Base-by-base conservation (phyloP, 1,140 invertebrate species). In the Drosophila hydei region DNA sequence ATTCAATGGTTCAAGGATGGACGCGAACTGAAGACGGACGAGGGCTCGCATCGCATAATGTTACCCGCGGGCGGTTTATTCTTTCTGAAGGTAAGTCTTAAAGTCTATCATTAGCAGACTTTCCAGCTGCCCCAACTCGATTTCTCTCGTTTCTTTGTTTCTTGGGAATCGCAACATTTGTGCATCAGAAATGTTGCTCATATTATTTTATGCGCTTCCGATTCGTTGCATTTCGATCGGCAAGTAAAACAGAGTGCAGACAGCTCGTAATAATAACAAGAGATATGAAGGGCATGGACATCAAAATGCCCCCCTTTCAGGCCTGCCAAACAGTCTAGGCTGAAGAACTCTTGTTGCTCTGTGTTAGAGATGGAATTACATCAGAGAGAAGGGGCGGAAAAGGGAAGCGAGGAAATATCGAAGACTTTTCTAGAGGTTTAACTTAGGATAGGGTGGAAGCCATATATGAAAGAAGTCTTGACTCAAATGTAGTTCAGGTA, bases 11-110 rank as follows among this genome's bases (percentile, higher is more conserved):
- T 92, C 91, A 94, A 95, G 77, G 94, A 95, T 91, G 94, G 94
- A 4, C 88, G 93, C 40, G 90, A 92, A 67, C 90, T 94, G 60
- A 90, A 93, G 68, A 92, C 93, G 47, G 92, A 92, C 52, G 90
- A 92, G 33, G 92, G 89, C 23, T 93, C 93, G 27, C 93, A 94
- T 87, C 91, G 93, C 65, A 92, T 94, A 40, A 91, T 95, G 25
- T 89, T 94, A 58, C 94, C 94, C 38, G 94, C 93, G 45, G 96
- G 96, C 33, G 94, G 94, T 62, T 92, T 96, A 55, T 96, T 96
- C 92, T 96, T 96, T 92, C 92, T 96, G 38, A 90, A 95, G 87
- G 95, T 96, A 40, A 94, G 73, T 55, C 38, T 18, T 3, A 4
- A 6, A 42, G 14, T 16, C n/a, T 42, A 33, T 33, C 27, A 30